Conservation (phyloP, 2,888 invertebrate genomes). For the Palloptera scutellata region DNA sequence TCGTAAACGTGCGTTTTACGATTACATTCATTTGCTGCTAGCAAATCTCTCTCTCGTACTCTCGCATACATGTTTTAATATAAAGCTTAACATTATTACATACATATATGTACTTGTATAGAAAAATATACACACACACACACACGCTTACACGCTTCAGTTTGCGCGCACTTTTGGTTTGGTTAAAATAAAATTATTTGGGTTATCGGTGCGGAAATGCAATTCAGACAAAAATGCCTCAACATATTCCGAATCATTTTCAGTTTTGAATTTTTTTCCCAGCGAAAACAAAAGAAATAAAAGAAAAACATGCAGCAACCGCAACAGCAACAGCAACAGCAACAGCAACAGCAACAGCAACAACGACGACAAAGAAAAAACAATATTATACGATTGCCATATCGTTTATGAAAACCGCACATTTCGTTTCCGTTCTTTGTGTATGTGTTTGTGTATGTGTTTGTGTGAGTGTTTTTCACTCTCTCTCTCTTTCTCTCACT, state of each 20-base stretch:
- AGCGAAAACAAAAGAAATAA: no score
- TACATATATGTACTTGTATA: background rate
- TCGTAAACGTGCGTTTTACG: conserved; percentile 21
- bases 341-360: background rate
- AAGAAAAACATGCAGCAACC: background rate
- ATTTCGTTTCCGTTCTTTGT: conserved; percentile 15
- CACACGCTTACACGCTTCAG: background rate
- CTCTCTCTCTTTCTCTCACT: background rate
- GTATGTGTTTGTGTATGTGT: background rate
- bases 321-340: background rate
- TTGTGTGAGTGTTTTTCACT: conserved; percentile 1
- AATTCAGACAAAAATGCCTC: conserved; percentile 17
- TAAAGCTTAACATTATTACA: background rate
- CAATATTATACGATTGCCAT: conserved; percentile 13
- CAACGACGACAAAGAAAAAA: background rate
- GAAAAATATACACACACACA: background rate
- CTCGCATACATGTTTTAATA: background rate
- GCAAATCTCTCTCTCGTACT: no score
- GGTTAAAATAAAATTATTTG: conserved; percentile 26
- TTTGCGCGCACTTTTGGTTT: conserved; percentile 22
- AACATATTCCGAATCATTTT: background rate
- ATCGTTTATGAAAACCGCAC: conserved; percentile 21
- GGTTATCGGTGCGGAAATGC: conserved; percentile 25
- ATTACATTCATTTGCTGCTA: background rate
- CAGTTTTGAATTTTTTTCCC: background rate